Evolutionary conservation across 2,888 invertebrate species (phyloP), one percentile per base, ranked within the genome.

Genomic region (Drosophila yooni): DNA sequence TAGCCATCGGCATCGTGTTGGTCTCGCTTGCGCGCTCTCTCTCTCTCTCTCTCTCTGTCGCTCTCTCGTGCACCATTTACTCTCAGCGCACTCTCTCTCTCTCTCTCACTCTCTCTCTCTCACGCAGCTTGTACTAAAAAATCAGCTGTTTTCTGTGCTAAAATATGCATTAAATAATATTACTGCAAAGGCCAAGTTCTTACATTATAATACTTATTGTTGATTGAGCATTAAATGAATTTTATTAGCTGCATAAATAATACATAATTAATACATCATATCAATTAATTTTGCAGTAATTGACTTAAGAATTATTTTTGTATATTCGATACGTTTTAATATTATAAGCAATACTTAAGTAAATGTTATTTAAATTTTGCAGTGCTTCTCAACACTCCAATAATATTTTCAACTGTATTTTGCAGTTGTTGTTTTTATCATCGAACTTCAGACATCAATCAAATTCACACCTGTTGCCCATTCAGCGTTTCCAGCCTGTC

Each of bases 61-160:
- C 18, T 27, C 56, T 57, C 57, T 56, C n/a, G 36, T 27, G 38
- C 56, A 56, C n/a, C 13, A 27, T 10, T n/a, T 56, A 5, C 56
- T 56, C 56, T 56, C 36, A 58, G n/a, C 36, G 33, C 10, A 56
- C n/a, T 56, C 38, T 38, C 38, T 21, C 38, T 38, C 38, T 21
- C 38, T 40, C 56, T 21, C 18, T 50, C 27, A 21, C 25, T 25
- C 3, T 50, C 5, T 50, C 18, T 60, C 72, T 61, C 54, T 59
- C 59, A 66, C 73, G 75, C 74, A 83, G 78, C 58, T 21, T 88
- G 88, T 80, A 8, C 84, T 89, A 89, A 85, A 83, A 79, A 78
- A 58, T 54, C 83, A 83, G 89, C 87, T 83, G 83, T 40, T 58
- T 3, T 2, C 0, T 76, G 83, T 76, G 3, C 89, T 84, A 87